phyloP scores from a whole-genome alignment of 2,797 vertebrate genomes.

The Tokudaia tokunoshimensis region DNA sequence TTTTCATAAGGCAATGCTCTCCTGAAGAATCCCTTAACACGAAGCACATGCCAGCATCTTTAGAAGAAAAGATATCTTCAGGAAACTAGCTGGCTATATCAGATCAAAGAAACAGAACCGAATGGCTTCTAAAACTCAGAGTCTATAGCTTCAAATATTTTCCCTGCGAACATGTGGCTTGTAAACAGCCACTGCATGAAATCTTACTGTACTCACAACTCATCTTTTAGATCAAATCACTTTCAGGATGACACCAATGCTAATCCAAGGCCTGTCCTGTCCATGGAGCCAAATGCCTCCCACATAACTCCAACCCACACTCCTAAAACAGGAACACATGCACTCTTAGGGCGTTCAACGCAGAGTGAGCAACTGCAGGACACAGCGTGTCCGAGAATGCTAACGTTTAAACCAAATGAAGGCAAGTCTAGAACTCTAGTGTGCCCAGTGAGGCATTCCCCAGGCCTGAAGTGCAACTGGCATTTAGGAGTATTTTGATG shows the following conservation, averaged over 20 bases:
- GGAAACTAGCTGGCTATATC: slow-evolving; percentile 78
- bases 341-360: background rate
- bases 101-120: slow-evolving; percentile 77
- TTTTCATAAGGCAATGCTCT: slow-evolving; percentile 81
- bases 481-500: background rate
- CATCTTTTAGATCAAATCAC: background rate
- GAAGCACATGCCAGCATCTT: slow-evolving; percentile 85
- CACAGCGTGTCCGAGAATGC: background rate
- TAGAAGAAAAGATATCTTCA: slow-evolving; percentile 74
- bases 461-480: background rate
- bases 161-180: slow-evolving; percentile 40
- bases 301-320: background rate
- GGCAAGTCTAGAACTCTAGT: background rate
- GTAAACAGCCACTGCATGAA: slow-evolving; percentile 29
- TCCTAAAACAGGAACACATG: background rate
- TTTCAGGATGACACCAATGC: background rate
- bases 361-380: background rate
- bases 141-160: slow-evolving; percentile 69
- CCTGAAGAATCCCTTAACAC: slow-evolving; percentile 82
- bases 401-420: background rate
- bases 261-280: background rate
- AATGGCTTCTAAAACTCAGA: slow-evolving; percentile 68
- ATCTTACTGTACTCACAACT: background rate
- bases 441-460: background rate
- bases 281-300: background rate